A percentile compares a stretch with the other conserved stretches of the same genome.
These are phyloP conservation scores for Hypothenemus hampei DNA, from an alignment of 1,140 invertebrate species.

Conservation along the genomic window DNA sequence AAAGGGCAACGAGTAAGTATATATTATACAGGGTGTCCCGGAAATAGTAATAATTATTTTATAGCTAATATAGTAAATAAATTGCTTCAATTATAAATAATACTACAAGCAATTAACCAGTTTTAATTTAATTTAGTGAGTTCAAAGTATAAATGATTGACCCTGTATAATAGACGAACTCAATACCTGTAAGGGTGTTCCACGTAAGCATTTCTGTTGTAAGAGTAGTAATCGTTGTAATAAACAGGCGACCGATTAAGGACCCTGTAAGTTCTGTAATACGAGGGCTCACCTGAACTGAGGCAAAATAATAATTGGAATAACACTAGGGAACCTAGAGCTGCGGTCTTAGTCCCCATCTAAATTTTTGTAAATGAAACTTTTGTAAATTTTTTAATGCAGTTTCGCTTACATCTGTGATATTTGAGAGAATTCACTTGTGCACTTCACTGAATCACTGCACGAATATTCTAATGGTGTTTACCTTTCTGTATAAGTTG, in stretches of 20 bases:
- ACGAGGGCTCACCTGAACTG: slow-evolving; percentile 32
- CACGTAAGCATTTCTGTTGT: slow-evolving; percentile 31
- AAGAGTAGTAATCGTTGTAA: slow-evolving; percentile 28
- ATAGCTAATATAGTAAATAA: too few species aligned
- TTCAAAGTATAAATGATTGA: too few species aligned
- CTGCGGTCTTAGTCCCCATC: slow-evolving; percentile 19
- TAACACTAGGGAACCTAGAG: slow-evolving; percentile 19
- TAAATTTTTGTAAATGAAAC: not conserved
- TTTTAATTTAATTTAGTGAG: too few species aligned
- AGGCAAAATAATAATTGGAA: slow-evolving; percentile 6
- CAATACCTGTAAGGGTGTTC: slow-evolving; percentile 27
- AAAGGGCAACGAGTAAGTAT: too few species aligned
- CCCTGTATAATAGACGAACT: slow-evolving; percentile 4
- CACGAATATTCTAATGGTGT: slow-evolving; percentile 14
- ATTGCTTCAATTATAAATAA: too few species aligned
- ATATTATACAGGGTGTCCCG: too few species aligned
- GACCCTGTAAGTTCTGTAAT: slow-evolving; percentile 30
- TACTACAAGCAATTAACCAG: too few species aligned
- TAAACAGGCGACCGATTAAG: slow-evolving; percentile 14
- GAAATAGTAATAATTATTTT: too few species aligned
- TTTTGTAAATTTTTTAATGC: not conserved
- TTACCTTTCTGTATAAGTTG: slow-evolving; percentile 4
- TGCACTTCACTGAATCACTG: slow-evolving; percentile 10
- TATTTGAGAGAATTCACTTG: not conserved
- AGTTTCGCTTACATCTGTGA: not conserved